Percentiles rank a stretch among this genome's conserved stretches.
Conservation (phyloP, 2,888 invertebrate genomes). For the Ormyrus rosae region DNA sequence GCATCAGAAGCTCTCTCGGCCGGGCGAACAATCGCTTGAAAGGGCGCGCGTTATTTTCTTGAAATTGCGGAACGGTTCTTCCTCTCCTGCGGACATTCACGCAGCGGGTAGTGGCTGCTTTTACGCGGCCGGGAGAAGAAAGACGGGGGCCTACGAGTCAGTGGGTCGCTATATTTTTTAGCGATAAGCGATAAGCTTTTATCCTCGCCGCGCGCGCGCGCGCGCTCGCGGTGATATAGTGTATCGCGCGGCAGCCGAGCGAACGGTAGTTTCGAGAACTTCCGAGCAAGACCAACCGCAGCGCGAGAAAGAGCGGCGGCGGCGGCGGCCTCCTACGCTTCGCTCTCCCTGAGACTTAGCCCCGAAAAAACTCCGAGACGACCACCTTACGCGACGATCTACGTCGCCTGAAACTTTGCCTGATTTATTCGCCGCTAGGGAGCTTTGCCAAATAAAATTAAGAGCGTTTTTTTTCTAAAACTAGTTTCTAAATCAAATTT, state of each 20-base stretch:
- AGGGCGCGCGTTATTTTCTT: too few relatives aligned
- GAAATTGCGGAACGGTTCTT: too few relatives aligned
- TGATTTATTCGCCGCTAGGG: neutral
- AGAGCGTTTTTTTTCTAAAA: too few relatives aligned
- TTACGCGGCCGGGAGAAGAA: neutral
- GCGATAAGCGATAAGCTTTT: slow-evolving; percentile 59
- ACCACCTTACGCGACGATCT: neutral
- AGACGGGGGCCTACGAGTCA: slow-evolving; percentile 28
- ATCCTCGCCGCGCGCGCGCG: slow-evolving; percentile 20
- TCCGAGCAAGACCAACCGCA: slow-evolving; percentile 30
- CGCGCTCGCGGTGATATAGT: slow-evolving; percentile 26
- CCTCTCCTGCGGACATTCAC: too few relatives aligned
- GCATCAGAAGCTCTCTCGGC: too few relatives aligned
- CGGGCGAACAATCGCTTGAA: too few relatives aligned
- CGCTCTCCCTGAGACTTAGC: slow-evolving; percentile 6
- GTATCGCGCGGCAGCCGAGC: slow-evolving; percentile 19
- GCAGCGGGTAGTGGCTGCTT: too few relatives aligned
- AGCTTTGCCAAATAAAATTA: too few relatives aligned
- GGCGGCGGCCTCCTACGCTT: neutral
- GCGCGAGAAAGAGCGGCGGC: neutral
- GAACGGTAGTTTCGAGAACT: slow-evolving; percentile 51
- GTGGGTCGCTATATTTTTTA: slow-evolving; percentile 53
- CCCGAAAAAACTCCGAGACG: slow-evolving; percentile 20
- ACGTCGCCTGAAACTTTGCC: neutral
- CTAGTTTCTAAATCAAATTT: too few relatives aligned